Evolutionary conservation across 2,113 vertebrate species (phyloP).

Genomic region (Etheostoma cragini): DNA sequence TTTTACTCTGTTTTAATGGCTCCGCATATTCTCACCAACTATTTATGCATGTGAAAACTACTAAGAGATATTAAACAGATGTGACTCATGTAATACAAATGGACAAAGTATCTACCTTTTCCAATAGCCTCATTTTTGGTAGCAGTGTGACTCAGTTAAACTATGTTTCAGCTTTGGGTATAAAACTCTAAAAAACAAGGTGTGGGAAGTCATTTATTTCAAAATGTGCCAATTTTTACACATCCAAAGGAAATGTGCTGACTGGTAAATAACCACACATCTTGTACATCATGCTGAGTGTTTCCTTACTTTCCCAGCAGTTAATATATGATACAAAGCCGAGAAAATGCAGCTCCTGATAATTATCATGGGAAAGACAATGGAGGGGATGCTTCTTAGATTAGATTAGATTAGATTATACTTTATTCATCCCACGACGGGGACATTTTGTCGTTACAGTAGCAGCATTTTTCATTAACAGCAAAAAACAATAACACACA

Average conservation of each 20-base stretch:
- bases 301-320: slow-evolving; percentile 1
- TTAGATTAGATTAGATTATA: too few species aligned
- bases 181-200: background rate
- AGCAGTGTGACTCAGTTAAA: background rate
- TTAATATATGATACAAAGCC: background rate
- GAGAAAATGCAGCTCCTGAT: background rate
- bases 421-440: too few species aligned
- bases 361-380: background rate
- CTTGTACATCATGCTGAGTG: background rate
- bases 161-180: background rate
- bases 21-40: background rate
- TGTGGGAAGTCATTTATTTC: slow-evolving; percentile 8
- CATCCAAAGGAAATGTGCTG: background rate
- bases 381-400: background rate
- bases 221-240: slow-evolving; percentile 7
- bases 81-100: background rate
- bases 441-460: too few species aligned
- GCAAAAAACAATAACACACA: too few species aligned
- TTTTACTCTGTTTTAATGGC: background rate
- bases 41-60: background rate
- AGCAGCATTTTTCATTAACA: too few species aligned
- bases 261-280: background rate
- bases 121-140: background rate
- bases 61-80: background rate
- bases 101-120: background rate